phyloP scores from a whole-genome alignment of 2,888 invertebrate species.

The Mechanitis mazaeus region DNA sequence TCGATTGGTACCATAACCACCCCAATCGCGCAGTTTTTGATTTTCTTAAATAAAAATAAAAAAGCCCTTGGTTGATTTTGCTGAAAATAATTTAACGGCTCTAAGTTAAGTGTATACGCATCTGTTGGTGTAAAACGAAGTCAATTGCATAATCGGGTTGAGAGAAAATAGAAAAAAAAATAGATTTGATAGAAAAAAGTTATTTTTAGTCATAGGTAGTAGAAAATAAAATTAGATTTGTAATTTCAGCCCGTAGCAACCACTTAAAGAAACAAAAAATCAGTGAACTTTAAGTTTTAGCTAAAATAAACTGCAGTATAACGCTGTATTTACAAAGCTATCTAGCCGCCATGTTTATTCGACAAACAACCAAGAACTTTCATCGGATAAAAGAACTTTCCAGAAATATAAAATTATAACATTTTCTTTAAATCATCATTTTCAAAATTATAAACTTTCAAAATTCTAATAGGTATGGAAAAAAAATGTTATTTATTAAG shows the following conservation, averaged over 20 bases:
- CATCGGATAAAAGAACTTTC: slow-evolving; percentile 16
- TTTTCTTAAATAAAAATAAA: no score
- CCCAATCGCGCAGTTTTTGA: no score
- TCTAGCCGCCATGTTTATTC: slow-evolving; percentile 23
- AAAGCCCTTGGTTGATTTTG: no score
- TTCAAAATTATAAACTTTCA: not conserved
- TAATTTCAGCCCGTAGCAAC: not conserved
- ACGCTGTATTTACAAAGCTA: slow-evolving; percentile 24
- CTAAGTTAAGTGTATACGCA: no score
- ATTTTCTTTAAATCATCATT: slow-evolving; percentile 1
- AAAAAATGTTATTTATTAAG: no score
- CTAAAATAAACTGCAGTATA: slow-evolving; percentile 23
- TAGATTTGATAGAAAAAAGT: no score
- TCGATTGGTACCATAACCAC: no score
- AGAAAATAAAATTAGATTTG: not conserved
- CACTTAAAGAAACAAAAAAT: slow-evolving; percentile 7
- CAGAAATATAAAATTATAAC: slow-evolving; percentile 19
- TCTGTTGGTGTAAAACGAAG: no score
- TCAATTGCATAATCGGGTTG: no score
- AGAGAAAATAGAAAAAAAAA: no score
- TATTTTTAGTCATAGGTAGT: no score
- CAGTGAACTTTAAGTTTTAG: slow-evolving; percentile 22
- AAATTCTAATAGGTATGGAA: not conserved
- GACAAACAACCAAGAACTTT: slow-evolving; percentile 19
- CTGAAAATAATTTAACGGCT: no score